A percentile compares a stretch with the other conserved stretches of the same genome.
Evolutionary conservation across 1,140 invertebrate species (phyloP).

Genomic region (Ceratosolen fusciceps): DNA sequence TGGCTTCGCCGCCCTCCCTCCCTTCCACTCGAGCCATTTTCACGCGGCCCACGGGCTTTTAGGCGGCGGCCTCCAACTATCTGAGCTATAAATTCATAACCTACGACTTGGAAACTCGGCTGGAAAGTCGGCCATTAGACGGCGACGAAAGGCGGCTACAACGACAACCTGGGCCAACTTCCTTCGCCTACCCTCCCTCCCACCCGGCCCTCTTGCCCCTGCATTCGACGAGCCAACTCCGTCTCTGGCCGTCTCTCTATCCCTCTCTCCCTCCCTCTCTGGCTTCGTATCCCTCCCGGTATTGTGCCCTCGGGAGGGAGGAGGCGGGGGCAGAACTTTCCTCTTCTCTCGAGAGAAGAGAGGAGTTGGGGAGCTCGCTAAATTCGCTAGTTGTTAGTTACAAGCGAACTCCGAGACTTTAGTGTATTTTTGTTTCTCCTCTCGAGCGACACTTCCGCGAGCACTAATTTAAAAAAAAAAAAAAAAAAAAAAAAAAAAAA

Average conservation of each 20-base stretch:
- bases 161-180: conserved; percentile 57
- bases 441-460: neutral
- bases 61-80: conserved; percentile 54
- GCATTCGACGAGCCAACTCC: conserved; percentile 41
- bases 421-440: conserved; percentile 42
- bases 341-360: conserved; percentile 48
- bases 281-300: too few relatives aligned
- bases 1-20: too few relatives aligned
- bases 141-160: neutral
- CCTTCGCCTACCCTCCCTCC: conserved; percentile 63
- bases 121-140: conserved; percentile 7
- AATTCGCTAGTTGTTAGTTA: conserved; percentile 69
- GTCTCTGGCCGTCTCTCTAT: neutral
- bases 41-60: neutral
- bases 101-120: conserved; percentile 64
- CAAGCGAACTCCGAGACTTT: conserved; percentile 64
- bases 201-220: conserved; percentile 24
- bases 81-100: conserved; percentile 72
- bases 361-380: conserved; percentile 65
- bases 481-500: too few relatives aligned
- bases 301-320: neutral
- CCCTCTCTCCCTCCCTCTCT: neutral
- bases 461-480: conserved; percentile 43
- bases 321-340: neutral
- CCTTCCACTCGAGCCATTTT: too few relatives aligned